Percentiles rank a stretch among this genome's conserved stretches.
Conservation (phyloP, 2,113 vertebrate species). For the Tetrao urogallus region DNA sequence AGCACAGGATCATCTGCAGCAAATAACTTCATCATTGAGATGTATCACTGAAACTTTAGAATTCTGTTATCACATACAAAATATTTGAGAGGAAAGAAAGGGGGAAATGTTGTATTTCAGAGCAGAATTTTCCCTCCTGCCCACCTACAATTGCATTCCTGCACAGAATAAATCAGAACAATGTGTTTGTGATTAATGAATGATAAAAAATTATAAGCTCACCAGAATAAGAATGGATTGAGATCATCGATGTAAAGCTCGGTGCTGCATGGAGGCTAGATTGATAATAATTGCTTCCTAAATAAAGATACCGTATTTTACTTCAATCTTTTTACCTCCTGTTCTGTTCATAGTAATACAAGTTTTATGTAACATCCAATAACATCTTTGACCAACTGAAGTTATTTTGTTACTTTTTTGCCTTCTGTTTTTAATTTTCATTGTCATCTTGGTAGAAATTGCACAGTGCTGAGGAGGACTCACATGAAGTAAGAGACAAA, state of each 20-base stretch:
- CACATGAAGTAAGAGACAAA: neutral
- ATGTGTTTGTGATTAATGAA: neutral
- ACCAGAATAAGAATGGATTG: neutral
- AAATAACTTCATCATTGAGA: neutral
- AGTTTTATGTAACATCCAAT: neutral
- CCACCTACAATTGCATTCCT: neutral
- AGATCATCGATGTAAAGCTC: neutral
- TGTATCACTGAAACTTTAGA: neutral
- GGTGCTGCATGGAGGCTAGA: neutral
- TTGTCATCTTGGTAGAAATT: neutral
- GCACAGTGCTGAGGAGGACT: neutral
- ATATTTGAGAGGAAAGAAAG: neutral
- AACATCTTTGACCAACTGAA: neutral
- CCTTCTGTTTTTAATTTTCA: neutral
- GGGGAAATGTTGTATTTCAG: neutral
- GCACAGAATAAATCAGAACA: neutral
- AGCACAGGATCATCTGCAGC: neutral
- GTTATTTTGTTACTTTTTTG: rapidly evolving
- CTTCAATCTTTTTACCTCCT: neutral
- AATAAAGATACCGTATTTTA: neutral
- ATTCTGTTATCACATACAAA: neutral
- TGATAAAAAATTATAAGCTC: neutral
- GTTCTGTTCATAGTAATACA: neutral
- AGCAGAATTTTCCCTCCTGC: neutral
- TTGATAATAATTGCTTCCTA: neutral